A percentile compares a stretch with the other conserved stretches of the same genome.
These are phyloP conservation scores for Reticulitermes lucifugus DNA, from an alignment of 2,888 invertebrate species.

Conservation along the genomic window DNA sequence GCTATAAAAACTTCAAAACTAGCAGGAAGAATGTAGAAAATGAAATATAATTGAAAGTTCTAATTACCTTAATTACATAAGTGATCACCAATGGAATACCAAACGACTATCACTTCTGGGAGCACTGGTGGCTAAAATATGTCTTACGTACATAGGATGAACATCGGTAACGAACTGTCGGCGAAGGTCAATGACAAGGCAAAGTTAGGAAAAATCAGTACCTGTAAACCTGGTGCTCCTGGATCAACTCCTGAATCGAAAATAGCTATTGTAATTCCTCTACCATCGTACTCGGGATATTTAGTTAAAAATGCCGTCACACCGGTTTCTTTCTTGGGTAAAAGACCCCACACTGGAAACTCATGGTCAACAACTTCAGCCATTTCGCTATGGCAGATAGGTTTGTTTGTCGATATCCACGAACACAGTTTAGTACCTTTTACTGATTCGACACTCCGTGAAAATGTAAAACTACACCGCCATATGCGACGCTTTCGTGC, in stretches of 20 bases:
- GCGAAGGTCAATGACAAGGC: slow-evolving; percentile 36
- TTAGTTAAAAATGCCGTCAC: slow-evolving; percentile 88
- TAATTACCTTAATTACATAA: too few species aligned
- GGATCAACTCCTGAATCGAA: slow-evolving; percentile 99
- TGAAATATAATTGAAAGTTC: too few species aligned
- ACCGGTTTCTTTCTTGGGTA: slow-evolving; percentile 96
- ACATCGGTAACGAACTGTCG: background rate
- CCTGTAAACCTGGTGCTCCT: slow-evolving; percentile 93
- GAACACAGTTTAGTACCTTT: too few species aligned
- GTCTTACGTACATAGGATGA: too few species aligned
- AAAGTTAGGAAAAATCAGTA: slow-evolving; percentile 60
- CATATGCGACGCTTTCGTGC: too few species aligned
- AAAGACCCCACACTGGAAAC: slow-evolving; percentile 86
- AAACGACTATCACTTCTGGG: too few species aligned
- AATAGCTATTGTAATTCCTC: slow-evolving; percentile 92
- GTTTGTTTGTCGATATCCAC: too few species aligned
- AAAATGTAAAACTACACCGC: background rate
- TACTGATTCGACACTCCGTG: background rate
- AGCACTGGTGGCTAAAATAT: too few species aligned
- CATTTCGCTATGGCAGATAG: slow-evolving; percentile 54
- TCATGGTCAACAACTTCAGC: slow-evolving; percentile 65
- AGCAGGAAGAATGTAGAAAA: too few species aligned
- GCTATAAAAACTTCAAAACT: too few species aligned
- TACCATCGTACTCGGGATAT: slow-evolving; percentile 92
- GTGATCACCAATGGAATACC: too few species aligned